phyloP scores from a whole-genome alignment of 2,113 vertebrate genomes.

The Oenanthe oenanthe region DNA sequence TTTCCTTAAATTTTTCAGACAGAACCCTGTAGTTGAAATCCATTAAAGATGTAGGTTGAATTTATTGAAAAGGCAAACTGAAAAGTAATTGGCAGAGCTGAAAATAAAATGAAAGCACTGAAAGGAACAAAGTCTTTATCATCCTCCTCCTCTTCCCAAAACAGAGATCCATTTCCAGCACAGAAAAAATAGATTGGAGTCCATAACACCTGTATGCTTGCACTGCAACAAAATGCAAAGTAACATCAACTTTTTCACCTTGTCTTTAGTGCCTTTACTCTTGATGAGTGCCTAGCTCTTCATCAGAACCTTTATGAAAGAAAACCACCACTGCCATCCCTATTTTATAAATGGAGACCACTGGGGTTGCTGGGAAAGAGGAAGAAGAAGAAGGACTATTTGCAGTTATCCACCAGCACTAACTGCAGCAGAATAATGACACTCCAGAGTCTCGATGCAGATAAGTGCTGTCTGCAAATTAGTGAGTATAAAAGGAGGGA shows the following conservation, averaged over 20 bases:
- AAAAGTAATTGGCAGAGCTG: neutral
- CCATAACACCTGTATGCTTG: neutral
- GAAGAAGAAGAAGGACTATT: neutral
- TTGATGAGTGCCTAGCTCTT: neutral
- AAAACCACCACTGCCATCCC: neutral
- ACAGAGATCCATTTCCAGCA: neutral
- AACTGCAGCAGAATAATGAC: neutral
- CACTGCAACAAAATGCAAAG: neutral
- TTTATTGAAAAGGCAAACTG: neutral
- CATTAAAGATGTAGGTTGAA: neutral
- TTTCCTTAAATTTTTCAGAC: neutral
- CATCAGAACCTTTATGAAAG: neutral
- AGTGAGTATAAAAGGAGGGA: neutral
- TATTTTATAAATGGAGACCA: neutral
- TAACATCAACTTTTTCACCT: neutral
- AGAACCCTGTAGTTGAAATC: neutral
- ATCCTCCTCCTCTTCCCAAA: neutral
- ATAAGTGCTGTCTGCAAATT: neutral
- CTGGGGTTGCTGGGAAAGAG: neutral
- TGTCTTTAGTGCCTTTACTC: neutral
- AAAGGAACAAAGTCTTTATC: neutral
- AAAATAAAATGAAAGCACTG: neutral
- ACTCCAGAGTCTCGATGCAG: neutral
- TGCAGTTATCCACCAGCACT: neutral
- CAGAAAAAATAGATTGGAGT: neutral